Percentiles rank a stretch among this genome's conserved stretches.
Conservation (phyloP, 37 sponge, comb jelly and placozoan genomes). For the Cliona cf. orientalis region DNA sequence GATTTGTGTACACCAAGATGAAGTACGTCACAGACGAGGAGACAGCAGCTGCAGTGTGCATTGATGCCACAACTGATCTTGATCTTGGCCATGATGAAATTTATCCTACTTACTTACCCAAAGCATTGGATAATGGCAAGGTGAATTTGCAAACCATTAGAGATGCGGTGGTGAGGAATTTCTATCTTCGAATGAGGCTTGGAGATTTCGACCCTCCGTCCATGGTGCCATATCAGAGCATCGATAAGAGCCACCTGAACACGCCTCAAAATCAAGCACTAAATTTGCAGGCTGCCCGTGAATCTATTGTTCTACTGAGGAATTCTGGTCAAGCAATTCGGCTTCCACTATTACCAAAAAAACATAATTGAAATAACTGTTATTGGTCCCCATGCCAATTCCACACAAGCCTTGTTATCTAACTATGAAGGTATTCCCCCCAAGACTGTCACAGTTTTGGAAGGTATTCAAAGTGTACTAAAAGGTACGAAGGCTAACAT, state of each 20-base stretch:
- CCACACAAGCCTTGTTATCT: constrained; percentile 26
- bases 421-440: constrained; percentile 70
- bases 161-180: constrained; percentile 52
- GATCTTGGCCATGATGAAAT: constrained; percentile 65
- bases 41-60: constrained; percentile 59
- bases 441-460: constrained; percentile 24
- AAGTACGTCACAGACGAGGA: constrained; percentile 41
- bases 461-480: constrained; percentile 40
- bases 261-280: constrained; percentile 37
- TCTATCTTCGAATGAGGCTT: constrained; percentile 51
- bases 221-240: constrained; percentile 51
- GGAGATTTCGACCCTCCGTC: constrained; percentile 74
- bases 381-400: constrained; percentile 75
- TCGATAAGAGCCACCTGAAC: constrained; percentile 52
- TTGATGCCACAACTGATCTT: constrained; percentile 69
- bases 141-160: constrained; percentile 16
- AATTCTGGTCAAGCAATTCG: too few species aligned
- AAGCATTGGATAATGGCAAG: constrained; percentile 24
- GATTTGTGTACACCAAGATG: constrained; percentile 16
- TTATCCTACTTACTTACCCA: constrained; percentile 36
- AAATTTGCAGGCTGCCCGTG: constrained; percentile 47
- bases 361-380: too few species aligned
- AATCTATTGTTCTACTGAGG: too few species aligned
- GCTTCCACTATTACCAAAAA: too few species aligned
- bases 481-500: neutral